These are phyloP conservation scores for Pogonus chalceus DNA, from an alignment of 1,140 invertebrate species.

Conservation along the genomic window DNA sequence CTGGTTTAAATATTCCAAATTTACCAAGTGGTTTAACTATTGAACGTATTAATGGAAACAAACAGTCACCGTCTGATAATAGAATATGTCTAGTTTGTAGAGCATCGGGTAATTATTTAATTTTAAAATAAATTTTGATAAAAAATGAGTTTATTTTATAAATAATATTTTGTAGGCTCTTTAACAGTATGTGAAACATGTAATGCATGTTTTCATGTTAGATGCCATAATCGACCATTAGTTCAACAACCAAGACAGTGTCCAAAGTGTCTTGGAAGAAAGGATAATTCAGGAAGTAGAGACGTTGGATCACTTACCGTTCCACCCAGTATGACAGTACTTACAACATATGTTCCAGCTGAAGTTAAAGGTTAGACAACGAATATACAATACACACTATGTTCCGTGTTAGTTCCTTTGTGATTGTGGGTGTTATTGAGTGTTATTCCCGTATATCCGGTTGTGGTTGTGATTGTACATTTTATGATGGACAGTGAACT, in stretches of 20 bases:
- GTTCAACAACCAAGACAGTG: conserved; percentile 27
- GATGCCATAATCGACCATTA: conserved; percentile 38
- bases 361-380: conserved; percentile 26
- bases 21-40: conserved; percentile 30
- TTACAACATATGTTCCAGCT: conserved; percentile 19
- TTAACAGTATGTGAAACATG: conserved; percentile 40
- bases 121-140: conserved; percentile 8
- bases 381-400: background rate
- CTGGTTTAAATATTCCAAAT: conserved; percentile 22
- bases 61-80: conserved; percentile 36
- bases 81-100: conserved; percentile 38
- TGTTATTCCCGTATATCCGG: background rate
- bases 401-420: conserved; percentile 1
- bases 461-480: background rate
- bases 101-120: conserved; percentile 33
- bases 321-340: conserved; percentile 26
- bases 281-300: conserved; percentile 22
- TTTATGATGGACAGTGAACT: too few relatives aligned
- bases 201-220: conserved; percentile 40
- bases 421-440: background rate
- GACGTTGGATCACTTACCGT: conserved; percentile 21
- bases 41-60: conserved; percentile 31
- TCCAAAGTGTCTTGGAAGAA: conserved; percentile 24
- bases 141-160: conserved; percentile 19
- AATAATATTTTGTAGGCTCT: conserved; percentile 28